These are phyloP conservation scores for Bruchidius siliquastri DNA, from an alignment of 2,888 invertebrate genomes.

Conservation along the genomic window DNA sequence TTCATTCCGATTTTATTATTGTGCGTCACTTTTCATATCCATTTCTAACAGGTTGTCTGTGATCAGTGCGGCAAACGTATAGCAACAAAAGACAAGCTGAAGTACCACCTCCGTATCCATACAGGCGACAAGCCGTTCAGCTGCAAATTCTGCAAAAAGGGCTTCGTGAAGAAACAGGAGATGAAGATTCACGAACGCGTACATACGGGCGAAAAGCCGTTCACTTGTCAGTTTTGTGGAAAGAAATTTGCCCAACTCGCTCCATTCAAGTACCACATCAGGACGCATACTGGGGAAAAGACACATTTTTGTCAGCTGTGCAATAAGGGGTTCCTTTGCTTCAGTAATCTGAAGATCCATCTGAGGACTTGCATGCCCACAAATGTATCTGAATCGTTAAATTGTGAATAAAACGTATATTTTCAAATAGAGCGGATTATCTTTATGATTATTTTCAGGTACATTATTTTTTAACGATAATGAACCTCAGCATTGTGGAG, in stretches of 20 bases:
- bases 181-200: conserved; percentile 21
- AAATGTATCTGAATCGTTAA: not conserved
- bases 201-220: conserved; percentile 44
- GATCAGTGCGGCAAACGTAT: conserved; percentile 39
- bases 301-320: conserved; percentile 30
- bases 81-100: conserved; percentile 33
- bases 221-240: conserved; percentile 37
- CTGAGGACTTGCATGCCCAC: conserved; percentile 18
- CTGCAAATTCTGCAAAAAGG: conserved; percentile 51
- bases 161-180: conserved; percentile 42
- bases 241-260: conserved; percentile 30
- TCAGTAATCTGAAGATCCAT: conserved; percentile 27
- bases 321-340: conserved; percentile 26
- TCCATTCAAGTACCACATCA: conserved; percentile 31
- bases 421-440: not conserved
- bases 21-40: too few species aligned
- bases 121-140: conserved; percentile 50
- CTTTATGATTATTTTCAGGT: not conserved
- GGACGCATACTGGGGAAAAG: conserved; percentile 21
- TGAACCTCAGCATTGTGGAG: too few species aligned
- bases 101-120: conserved; percentile 43
- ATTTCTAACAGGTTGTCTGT: conserved; percentile 28
- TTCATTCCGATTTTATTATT: too few species aligned
- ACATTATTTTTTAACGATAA: too few species aligned
- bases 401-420: conserved; percentile 1